Evolutionary conservation across 2,888 invertebrate genomes (phyloP).

Genomic region (Nudaria mundana): DNA sequence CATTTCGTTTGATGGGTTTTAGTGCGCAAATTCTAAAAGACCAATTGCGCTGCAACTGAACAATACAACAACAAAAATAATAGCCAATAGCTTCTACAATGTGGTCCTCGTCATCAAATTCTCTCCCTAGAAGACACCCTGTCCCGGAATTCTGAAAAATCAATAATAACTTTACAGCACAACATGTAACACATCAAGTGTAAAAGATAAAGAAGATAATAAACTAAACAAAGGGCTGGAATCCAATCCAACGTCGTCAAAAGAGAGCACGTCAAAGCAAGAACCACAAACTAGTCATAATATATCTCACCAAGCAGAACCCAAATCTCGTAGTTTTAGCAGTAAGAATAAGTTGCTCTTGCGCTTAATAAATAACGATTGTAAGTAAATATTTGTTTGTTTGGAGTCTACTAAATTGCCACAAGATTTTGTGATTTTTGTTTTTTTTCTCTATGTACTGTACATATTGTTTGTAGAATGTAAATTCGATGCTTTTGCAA

Average conservation of each 20-base stretch:
- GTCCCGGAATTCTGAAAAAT: too few species aligned
- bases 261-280: conserved; percentile 44
- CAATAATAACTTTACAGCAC: conserved; percentile 41
- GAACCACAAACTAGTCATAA: conserved; percentile 72
- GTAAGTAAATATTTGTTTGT: conserved; percentile 6
- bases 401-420: conserved; percentile 6
- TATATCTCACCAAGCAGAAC: conserved; percentile 55
- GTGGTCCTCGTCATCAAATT: background rate
- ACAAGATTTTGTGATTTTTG: conserved; percentile 1
- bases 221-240: conserved; percentile 43
- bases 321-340: conserved; percentile 61
- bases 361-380: conserved; percentile 14
- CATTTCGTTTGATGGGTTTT: too few species aligned
- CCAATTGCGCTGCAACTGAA: too few species aligned
- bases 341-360: conserved; percentile 49
- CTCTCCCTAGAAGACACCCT: too few species aligned
- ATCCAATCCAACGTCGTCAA: conserved; percentile 41
- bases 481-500: too few species aligned
- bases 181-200: conserved; percentile 53
- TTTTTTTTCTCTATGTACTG: too few species aligned
- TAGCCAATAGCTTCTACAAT: background rate
- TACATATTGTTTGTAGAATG: too few species aligned
- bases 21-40: too few species aligned
- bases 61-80: background rate
- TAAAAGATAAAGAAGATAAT: conserved; percentile 45